phyloP scores from a whole-genome alignment of 2,797 vertebrate species.

The Macroramphosus scolopax region DNA sequence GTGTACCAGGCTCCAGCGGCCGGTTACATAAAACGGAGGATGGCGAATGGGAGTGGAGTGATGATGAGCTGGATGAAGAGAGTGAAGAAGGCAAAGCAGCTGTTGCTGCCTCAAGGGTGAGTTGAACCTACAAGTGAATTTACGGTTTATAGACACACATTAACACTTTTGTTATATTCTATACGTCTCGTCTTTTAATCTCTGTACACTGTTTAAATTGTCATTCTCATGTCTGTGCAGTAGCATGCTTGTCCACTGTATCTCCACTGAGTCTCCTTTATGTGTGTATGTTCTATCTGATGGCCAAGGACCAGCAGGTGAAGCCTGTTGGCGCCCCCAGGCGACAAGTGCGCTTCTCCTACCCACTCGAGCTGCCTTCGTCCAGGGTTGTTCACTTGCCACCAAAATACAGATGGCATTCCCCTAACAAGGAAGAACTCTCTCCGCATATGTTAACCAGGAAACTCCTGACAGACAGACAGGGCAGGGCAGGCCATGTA shows the following conservation, averaged over 20 bases:
- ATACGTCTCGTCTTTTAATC: conserved; percentile 34
- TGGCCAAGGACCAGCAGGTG: conserved; percentile 80
- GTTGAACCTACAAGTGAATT: not conserved
- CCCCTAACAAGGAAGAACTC: conserved; percentile 81
- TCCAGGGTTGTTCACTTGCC: conserved; percentile 80
- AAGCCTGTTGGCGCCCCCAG: conserved; percentile 76
- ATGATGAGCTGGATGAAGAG: conserved; percentile 95
- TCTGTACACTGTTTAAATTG: conserved; percentile 40
- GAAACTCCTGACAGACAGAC: not conserved
- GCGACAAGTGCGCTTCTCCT: conserved; percentile 85
- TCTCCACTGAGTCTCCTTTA: conserved; percentile 63
- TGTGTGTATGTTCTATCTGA: conserved; percentile 72
- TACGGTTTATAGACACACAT: not conserved
- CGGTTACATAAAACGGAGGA: conserved; percentile 97
- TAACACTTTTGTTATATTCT: conserved; percentile 12
- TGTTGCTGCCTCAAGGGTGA: conserved; percentile 91
- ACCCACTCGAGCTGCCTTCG: conserved; percentile 82
- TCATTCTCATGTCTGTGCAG: conserved; percentile 57
- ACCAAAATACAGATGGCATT: conserved; percentile 79
- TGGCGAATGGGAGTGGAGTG: conserved; percentile 96
- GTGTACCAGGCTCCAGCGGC: conserved; percentile 95
- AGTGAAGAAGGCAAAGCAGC: conserved; percentile 97
- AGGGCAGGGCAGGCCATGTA: conserved; percentile 7
- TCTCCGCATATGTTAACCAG: conserved; percentile 35
- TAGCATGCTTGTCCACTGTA: conserved; percentile 61